Conservation (phyloP, 2,113 vertebrate species). For the Corythornis madagascariensis region DNA sequence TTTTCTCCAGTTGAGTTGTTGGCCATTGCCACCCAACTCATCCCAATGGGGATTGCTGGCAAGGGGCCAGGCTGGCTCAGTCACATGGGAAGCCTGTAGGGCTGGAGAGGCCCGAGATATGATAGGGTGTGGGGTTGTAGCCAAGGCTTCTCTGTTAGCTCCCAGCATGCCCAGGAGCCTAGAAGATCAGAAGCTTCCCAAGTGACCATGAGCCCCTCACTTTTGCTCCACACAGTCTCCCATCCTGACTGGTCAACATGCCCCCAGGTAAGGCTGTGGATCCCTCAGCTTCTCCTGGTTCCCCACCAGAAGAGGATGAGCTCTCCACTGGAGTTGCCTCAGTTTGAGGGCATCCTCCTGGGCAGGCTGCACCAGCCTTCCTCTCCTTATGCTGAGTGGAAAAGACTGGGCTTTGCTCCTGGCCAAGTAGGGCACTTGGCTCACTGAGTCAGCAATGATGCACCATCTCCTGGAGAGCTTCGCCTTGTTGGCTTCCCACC, state of each 20-base stretch:
- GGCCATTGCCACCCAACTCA: neutral
- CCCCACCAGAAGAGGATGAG: neutral
- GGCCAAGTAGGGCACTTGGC: constrained; percentile 23
- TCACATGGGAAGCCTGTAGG: neutral
- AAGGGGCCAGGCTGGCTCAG: fast-evolving
- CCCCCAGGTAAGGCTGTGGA: neutral
- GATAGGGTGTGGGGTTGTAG: neutral
- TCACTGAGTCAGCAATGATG: neutral
- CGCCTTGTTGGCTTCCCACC: neutral
- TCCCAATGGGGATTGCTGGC: neutral
- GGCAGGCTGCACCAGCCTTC: neutral
- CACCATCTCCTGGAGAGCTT: neutral
- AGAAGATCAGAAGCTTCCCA: neutral
- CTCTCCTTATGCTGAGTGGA: neutral
- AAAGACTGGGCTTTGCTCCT: neutral
- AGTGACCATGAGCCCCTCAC: neutral
- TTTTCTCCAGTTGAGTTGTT: too few relatives aligned
- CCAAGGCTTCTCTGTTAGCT: neutral
- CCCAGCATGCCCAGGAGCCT: neutral
- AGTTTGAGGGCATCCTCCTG: neutral
- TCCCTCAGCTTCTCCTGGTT: neutral
- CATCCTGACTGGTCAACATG: neutral
- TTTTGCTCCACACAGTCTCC: neutral
- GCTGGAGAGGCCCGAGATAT: neutral
- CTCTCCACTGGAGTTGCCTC: neutral